A percentile compares a stretch with the other conserved stretches of the same genome.
Evolutionary conservation across 2,113 vertebrate genomes (phyloP).

Genomic region (Muscicapa adusta): DNA sequence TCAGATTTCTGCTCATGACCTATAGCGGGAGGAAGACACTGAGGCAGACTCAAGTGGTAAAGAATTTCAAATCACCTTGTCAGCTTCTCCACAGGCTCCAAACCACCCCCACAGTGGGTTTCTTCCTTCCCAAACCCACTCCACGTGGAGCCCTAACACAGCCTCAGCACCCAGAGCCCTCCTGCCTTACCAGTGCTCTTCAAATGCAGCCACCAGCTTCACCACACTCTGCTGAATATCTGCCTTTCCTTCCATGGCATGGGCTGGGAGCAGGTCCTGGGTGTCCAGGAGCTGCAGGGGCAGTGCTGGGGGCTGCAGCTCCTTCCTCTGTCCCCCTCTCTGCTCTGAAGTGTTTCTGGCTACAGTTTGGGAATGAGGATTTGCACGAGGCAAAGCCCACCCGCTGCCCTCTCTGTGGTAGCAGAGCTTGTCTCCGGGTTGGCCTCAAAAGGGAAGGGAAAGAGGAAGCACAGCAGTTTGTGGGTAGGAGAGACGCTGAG

Average conservation of each 20-base stretch:
- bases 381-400: background rate
- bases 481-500: background rate
- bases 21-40: background rate
- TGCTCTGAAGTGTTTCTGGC: background rate
- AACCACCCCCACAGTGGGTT: background rate
- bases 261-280: background rate
- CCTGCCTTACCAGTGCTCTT: constrained; percentile 60
- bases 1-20: background rate
- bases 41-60: background rate
- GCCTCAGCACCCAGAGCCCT: background rate
- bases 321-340: background rate
- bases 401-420: background rate
- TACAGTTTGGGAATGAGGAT: background rate
- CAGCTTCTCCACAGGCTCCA: background rate
- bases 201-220: constrained; percentile 51
- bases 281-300: background rate
- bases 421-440: background rate
- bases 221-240: background rate
- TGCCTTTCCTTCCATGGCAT: constrained; percentile 14
- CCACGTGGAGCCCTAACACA: fast-evolving
- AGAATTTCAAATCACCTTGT: background rate
- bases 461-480: constrained; percentile 6
- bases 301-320: background rate
- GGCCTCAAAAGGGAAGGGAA: background rate
- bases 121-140: background rate